Conservation (phyloP, 2,797 vertebrate genomes). For the Scarus forsteni region DNA sequence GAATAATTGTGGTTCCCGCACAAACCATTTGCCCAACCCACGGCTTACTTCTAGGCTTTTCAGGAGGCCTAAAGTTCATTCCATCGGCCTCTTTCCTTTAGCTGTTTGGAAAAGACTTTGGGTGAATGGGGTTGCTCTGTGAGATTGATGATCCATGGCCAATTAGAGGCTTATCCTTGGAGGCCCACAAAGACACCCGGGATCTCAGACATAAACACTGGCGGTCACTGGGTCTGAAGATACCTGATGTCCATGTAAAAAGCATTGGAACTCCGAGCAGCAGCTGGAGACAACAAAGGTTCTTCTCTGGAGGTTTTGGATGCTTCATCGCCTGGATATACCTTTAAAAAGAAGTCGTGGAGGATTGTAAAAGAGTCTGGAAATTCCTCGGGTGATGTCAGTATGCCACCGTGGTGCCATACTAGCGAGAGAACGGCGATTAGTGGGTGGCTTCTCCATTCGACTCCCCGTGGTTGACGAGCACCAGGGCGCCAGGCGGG, state of each 20-base stretch:
- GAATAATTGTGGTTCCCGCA: constrained; percentile 72
- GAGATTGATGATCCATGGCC: constrained; percentile 86
- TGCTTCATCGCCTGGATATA: constrained; percentile 65
- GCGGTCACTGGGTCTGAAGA: constrained; percentile 62
- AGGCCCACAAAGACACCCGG: constrained; percentile 76
- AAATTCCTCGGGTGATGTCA: constrained; percentile 72
- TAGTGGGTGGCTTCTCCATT: constrained; percentile 29
- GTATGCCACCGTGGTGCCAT: constrained; percentile 55
- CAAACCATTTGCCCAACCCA: constrained; percentile 73
- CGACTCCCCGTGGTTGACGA: constrained; percentile 69
- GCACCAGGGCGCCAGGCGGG: constrained; percentile 78
- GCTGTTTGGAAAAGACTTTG: constrained; percentile 77
- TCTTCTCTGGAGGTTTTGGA: constrained; percentile 57
- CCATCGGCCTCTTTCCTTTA: constrained; percentile 69
- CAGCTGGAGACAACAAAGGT: constrained; percentile 53
- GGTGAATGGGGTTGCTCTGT: constrained; percentile 73
- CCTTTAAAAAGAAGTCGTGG: constrained; percentile 45
- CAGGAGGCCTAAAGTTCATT: constrained; percentile 71
- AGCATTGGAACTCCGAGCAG: constrained; percentile 29
- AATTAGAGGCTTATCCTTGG: constrained; percentile 83
- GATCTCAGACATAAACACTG: constrained; percentile 82
- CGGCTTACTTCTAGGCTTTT: constrained; percentile 69
- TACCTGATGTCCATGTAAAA: constrained; percentile 75
- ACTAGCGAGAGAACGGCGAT: constrained; percentile 15
- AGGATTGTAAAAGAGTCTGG: constrained; percentile 46